These are phyloP conservation scores for Gibbula magus DNA, from an alignment of 2,888 invertebrate species.

Conservation along the genomic window DNA sequence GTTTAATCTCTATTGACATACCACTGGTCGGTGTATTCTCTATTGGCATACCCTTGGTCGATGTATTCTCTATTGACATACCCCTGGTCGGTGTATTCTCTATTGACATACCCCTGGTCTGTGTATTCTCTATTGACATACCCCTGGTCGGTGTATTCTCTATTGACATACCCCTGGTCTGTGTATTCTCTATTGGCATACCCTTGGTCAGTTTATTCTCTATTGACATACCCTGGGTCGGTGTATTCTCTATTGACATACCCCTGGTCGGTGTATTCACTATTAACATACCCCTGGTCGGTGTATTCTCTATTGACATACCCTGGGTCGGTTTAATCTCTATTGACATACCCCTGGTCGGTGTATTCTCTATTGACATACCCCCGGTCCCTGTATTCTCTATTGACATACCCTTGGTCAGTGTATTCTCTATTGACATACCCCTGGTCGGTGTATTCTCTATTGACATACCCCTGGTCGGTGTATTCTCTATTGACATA, in stretches of 20 bases:
- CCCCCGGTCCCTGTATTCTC: constrained; percentile 93
- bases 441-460: constrained; percentile 93
- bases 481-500: constrained; percentile 93
- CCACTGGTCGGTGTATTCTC: constrained; percentile 93
- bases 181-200: constrained; percentile 93
- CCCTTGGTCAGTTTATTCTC: constrained; percentile 93
- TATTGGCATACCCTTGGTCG: constrained; percentile 91
- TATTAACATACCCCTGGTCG: constrained; percentile 91
- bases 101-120: constrained; percentile 91
- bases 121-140: constrained; percentile 93
- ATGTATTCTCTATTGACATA: constrained; percentile 93
- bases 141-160: constrained; percentile 93
- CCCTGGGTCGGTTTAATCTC: constrained; percentile 93
- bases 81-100: constrained; percentile 93
- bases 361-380: constrained; percentile 93
- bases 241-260: constrained; percentile 93
- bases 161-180: constrained; percentile 91
- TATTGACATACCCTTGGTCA: constrained; percentile 91
- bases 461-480: constrained; percentile 91
- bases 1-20: constrained; percentile 93
- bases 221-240: constrained; percentile 91
- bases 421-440: constrained; percentile 93
- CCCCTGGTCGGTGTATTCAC: constrained; percentile 93
- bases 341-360: constrained; percentile 91
- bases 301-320: constrained; percentile 93